phyloP scores from a whole-genome alignment of 64 coral and sea anemone genomes.

The Porites australiensis region DNA sequence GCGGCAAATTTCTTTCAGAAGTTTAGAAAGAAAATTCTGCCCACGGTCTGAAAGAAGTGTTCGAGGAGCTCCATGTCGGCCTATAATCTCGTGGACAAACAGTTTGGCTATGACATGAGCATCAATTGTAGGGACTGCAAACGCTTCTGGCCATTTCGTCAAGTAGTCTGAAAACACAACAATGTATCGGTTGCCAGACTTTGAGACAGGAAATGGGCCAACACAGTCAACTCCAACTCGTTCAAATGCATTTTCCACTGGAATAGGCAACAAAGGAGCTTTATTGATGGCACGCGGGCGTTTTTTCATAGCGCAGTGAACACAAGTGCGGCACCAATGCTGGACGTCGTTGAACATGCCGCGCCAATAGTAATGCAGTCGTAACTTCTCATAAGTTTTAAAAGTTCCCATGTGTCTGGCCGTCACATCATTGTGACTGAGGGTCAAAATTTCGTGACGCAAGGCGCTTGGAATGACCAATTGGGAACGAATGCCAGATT shows the following conservation, averaged over 20 bases:
- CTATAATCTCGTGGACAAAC: slow-evolving; percentile 5
- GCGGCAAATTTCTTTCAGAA: neutral
- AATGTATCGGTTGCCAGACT: neutral
- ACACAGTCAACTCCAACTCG: neutral
- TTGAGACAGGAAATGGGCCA: neutral
- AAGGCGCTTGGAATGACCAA: neutral
- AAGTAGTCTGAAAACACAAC: slow-evolving; percentile 19
- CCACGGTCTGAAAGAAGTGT: slow-evolving; percentile 6
- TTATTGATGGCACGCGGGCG: neutral
- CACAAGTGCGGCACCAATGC: neutral
- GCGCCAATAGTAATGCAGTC: neutral
- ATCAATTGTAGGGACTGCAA: neutral
- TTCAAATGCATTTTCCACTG: neutral
- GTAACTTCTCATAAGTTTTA: neutral
- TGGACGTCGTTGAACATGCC: neutral
- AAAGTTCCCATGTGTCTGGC: neutral
- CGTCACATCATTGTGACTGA: neutral
- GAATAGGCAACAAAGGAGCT: neutral
- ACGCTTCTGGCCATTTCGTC: slow-evolving; percentile 7
- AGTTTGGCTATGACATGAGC: neutral
- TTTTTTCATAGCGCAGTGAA: neutral
- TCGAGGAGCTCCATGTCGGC: slow-evolving; percentile 19
- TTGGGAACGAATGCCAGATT: neutral
- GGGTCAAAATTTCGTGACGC: neutral
- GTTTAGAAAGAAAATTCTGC: neutral